Base-by-base conservation (phyloP, 2,113 vertebrate genomes). In the Erythrolamprus reginae region DNA sequence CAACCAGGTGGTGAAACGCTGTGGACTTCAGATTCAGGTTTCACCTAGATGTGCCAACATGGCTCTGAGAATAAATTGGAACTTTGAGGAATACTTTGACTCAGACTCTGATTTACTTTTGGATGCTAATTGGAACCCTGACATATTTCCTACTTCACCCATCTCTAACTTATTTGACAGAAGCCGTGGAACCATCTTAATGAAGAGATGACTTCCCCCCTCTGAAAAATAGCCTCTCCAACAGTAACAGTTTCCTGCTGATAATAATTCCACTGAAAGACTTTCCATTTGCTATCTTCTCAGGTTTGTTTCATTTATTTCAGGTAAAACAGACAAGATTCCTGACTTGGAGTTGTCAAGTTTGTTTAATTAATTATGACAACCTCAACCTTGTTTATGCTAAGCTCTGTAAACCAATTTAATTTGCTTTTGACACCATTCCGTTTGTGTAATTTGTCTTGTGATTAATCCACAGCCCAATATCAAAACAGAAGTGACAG, bases 301-400 rank as follows among this genome's bases (percentile, higher is more conserved):
- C 77, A 87, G 82, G 61, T 86, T 52, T 42, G 10, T 42, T 42
- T 61, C 50, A 51, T 84, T 83, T 58, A 50, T 55, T 91, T 61
- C 45, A 50, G 23, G 38, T 77, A 42, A 9, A 77, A 65, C 23
- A 65, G 83, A 84, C 45, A 38, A 84, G 53, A 58, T 47, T 88
- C 26, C 84, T 88, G 70, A n/a, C 45, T 88, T 51, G 23, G 65
- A 83, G 28, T 88, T 19, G 26, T 47, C 26, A 53, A 51, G n/a
- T 48, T 61, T 84, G 38, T 61, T 51, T 51, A 91, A 91, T 91
- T 91, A 55, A 88, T 84, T 91, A 84, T 91, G 90, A 88, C 90
- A 91, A 58, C 42, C 70, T 51, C 45, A 50, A 58, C 86, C 53
- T 91, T 91, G 86, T 88, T 91, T 88, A 88, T 88, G 86, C 53